Base-by-base conservation (phyloP, 2,797 vertebrate species). In the Nasua narica region DNA sequence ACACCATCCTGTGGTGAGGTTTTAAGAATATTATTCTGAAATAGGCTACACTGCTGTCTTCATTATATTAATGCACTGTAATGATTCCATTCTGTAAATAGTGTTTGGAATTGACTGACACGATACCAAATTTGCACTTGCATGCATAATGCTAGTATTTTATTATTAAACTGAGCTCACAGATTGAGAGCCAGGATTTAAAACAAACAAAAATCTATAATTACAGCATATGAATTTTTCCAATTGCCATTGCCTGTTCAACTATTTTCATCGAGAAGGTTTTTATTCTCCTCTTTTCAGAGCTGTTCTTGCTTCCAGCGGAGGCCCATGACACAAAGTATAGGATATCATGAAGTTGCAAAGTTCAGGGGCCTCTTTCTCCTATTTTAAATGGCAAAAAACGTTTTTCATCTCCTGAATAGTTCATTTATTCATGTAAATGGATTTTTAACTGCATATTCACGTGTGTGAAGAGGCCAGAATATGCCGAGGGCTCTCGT, bases 171-270 rank as follows among this genome's bases (percentile, higher is more conserved):
- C 81, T 0, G 7, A 97, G 85, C 93, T 96, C 93, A 56, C 91
- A 96, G 97, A 97, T 92, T 93, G 96, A 97, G 91, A 0, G 5
- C 90, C 95, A 93, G 91, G 95, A 97, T 94, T 97, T 98, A 98
- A 97, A 98, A 97, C 96, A 97, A 98, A 98, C 93, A 98, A 96
- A 97, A 94, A 95, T 97, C 95, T 94, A 87, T 97, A 98, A 98
- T 98, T 97, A 97, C 18, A 88, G 91, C 82, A 70, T 86, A 94
- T 94, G 82, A 69, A 76, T 93, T 94, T 96, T 96, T 89, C 76
- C 89, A 94, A 72, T 87, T 48, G 19, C 91, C 91, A 81, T 54
- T 4, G 91, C 81, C 87, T 93, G 72, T 81, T 91, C 62, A 58
- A 79, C 78, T 91, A 60, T 89, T 94, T 96, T 78, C 78, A 90